Evolutionary conservation across 2,888 invertebrate species (phyloP), one percentile per base, ranked within the genome.

Genomic region (Autographa pulchrina): DNA sequence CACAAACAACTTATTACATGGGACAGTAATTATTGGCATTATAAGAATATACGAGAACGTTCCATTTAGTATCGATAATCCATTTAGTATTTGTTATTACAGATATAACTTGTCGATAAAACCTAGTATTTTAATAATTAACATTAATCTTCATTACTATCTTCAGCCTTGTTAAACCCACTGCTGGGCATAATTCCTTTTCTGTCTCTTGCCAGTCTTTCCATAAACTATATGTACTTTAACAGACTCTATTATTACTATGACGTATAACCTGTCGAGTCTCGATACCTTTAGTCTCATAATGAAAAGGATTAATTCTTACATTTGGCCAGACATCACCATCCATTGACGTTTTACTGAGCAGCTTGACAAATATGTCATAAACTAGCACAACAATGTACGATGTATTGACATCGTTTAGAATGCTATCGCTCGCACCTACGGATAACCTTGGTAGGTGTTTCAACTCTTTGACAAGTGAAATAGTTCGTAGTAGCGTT

Each of bases 321-420:
- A 6, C 2, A 9, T 4, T 70, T 65, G 65, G 54, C 38, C 41
- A 52, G 14, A 56, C 18, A 64, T 66, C 35, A 58, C 41, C 48
- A 11, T 67, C 43, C 67, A 76, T 72, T 58, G 77, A 76, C 35
- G 64, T 20, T n/a, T 54, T 31, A 54, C 67, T 58, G 20, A 67
- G 35, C 35, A 64, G 72, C 64, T 64, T 62, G 58, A 62, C 31
- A 58, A 35, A 59, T 13, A 52, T 60, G 64, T 64, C 72, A 43
- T 72, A 38, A 35, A 31, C 11, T 8, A 65, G 62, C 38, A 11
- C 56, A 69, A 41, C 65, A 25, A 43, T 68, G 35, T 52, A 35
- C 25, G 43, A 18, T 58, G 14, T 68, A 18, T 52, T 25, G 48
- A 54, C 65, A 72, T 66, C 11, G 63, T 64, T 71, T 62, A 54